Evolutionary conservation across 2,888 invertebrate species (phyloP).

Genomic region (Latrodectus hesperus): DNA sequence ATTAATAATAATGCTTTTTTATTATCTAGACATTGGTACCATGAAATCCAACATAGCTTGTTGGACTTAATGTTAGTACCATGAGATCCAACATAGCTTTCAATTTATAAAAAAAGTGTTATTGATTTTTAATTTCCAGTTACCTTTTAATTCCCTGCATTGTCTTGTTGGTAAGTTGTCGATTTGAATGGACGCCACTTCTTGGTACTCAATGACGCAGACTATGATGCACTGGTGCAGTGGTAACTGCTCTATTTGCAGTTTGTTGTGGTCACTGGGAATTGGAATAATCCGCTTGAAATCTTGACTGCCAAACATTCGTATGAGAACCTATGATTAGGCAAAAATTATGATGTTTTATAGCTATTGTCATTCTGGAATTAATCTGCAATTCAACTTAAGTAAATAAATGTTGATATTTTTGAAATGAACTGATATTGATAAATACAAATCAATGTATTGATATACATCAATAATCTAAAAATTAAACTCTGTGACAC

Average conservation of each 20-base stretch:
- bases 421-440: too few species aligned
- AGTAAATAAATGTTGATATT: too few species aligned
- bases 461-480: too few species aligned
- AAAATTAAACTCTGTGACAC: too few species aligned
- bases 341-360: too few species aligned
- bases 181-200: slow-evolving; percentile 80
- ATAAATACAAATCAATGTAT: too few species aligned
- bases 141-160: slow-evolving; percentile 86
- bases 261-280: slow-evolving; percentile 91
- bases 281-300: slow-evolving; percentile 93
- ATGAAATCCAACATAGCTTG: neutral
- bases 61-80: too few species aligned
- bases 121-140: neutral
- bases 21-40: too few species aligned
- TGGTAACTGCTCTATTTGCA: slow-evolving; percentile 93
- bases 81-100: neutral
- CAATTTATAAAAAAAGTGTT: neutral
- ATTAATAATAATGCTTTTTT: too few species aligned
- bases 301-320: slow-evolving; percentile 90
- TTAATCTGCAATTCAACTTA: too few species aligned
- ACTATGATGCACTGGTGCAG: slow-evolving; percentile 94
- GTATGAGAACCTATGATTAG: slow-evolving; percentile 85
- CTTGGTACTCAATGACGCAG: slow-evolving; percentile 92
- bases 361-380: too few species aligned
- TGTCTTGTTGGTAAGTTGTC: slow-evolving; percentile 86